These are phyloP conservation scores for Therioaphis trifolii DNA, from an alignment of 2,888 invertebrate species.

Conservation along the genomic window DNA sequence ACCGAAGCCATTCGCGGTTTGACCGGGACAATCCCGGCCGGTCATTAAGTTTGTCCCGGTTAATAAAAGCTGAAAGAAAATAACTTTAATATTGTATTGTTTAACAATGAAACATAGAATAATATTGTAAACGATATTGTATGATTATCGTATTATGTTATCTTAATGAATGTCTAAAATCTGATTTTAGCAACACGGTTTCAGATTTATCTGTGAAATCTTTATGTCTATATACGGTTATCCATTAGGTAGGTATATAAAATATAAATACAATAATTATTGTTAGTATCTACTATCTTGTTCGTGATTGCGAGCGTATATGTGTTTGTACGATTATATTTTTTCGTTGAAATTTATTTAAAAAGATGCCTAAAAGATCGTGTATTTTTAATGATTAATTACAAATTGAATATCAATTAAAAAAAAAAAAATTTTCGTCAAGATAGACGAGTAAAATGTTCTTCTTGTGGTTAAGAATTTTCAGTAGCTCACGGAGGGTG, in stretches of 20 bases:
- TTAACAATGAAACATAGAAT: too few relatives aligned
- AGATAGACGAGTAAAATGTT: background rate
- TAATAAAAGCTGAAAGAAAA: too few relatives aligned
- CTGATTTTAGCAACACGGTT: background rate
- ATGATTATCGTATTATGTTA: slow-evolving; percentile 10
- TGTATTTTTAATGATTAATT: background rate
- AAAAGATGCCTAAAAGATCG: background rate
- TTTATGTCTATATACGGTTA: too few relatives aligned
- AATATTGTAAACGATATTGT: slow-evolving; percentile 3
- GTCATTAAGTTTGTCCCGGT: too few relatives aligned
- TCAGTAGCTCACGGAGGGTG: background rate
- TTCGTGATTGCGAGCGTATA: too few relatives aligned
- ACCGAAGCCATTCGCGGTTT: background rate
- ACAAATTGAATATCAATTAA: background rate
- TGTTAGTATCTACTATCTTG: too few relatives aligned
- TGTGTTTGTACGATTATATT: background rate
- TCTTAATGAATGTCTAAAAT: too few relatives aligned
- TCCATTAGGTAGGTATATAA: too few relatives aligned
- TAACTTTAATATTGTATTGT: too few relatives aligned
- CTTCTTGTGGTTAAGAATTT: background rate
- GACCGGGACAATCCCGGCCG: background rate
- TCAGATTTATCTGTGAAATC: background rate
- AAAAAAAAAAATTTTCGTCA: background rate
- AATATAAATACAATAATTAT: too few relatives aligned
- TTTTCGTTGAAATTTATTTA: slow-evolving; percentile 1